A percentile compares a stretch with the other conserved stretches of the same genome.
These are phyloP conservation scores for Valencia hispanica DNA, from an alignment of 2,797 vertebrate species.

Conservation along the genomic window DNA sequence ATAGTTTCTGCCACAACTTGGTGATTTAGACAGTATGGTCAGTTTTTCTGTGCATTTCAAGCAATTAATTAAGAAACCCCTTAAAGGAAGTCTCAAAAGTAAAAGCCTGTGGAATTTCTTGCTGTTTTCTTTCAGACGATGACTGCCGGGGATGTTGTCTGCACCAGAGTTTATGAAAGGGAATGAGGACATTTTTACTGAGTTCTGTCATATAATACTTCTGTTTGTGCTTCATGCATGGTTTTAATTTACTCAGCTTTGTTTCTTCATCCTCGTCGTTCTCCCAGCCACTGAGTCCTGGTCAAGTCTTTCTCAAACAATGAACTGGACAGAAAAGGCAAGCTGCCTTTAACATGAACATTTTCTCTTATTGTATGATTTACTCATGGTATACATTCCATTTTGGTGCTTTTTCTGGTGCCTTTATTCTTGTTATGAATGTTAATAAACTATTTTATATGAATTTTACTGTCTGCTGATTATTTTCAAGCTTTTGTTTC, in stretches of 20 bases:
- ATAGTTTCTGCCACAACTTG: no score
- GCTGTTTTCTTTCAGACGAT: constrained; percentile 79
- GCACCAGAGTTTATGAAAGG: constrained; percentile 80
- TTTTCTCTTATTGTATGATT: constrained; percentile 31
- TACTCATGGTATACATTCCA: constrained; percentile 44
- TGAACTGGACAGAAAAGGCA: constrained; percentile 36
- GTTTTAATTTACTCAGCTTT: constrained; percentile 53
- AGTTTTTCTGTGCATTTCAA: not conserved
- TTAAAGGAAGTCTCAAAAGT: not conserved
- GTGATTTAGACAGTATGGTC: not conserved
- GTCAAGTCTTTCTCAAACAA: constrained; percentile 28
- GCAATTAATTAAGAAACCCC: not conserved
- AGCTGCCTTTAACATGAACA: constrained; percentile 31
- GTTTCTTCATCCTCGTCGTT: constrained; percentile 39
- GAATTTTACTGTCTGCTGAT: constrained; percentile 10
- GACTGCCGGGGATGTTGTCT: constrained; percentile 81
- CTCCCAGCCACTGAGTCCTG: constrained; percentile 19
- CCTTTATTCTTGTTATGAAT: constrained; percentile 36
- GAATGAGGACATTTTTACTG: constrained; percentile 66
- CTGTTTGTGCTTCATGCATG: constrained; percentile 44
- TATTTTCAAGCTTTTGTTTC: constrained; percentile 22
- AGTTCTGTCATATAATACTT: constrained; percentile 31
- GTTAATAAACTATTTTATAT: constrained; percentile 71
- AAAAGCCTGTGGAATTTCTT: constrained; percentile 19
- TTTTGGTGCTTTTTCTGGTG: constrained; percentile 27